These are phyloP conservation scores for Uloborus diversus DNA, from an alignment of 1,140 invertebrate species.

Conservation along the genomic window DNA sequence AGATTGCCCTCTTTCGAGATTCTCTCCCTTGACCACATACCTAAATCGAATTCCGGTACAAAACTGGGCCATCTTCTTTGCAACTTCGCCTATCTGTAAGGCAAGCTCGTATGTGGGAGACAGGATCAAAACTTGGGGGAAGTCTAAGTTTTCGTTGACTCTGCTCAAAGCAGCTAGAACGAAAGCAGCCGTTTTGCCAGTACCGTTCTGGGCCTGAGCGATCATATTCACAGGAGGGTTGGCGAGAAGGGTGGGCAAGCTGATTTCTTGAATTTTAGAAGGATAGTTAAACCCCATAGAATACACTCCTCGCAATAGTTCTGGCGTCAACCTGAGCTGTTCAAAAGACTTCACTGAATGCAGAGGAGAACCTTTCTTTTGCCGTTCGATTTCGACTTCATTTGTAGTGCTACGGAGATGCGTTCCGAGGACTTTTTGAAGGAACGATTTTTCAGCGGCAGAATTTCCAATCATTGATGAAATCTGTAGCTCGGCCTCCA, in stretches of 20 bases:
- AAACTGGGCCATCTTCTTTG: slow-evolving; percentile 85
- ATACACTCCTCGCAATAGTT: slow-evolving; percentile 89
- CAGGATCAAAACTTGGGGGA: slow-evolving; percentile 75
- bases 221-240: slow-evolving; percentile 98
- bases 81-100: slow-evolving; percentile 94
- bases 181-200: slow-evolving; percentile 98
- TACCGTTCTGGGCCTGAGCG: slow-evolving; percentile 97
- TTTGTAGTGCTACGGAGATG: slow-evolving; percentile 84
- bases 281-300: slow-evolving; percentile 97
- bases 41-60: slow-evolving; percentile 89
- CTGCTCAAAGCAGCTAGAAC: slow-evolving; percentile 86
- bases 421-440: slow-evolving; percentile 90
- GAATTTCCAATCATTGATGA: too few relatives aligned
- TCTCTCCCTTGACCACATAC: slow-evolving; percentile 92
- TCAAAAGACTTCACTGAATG: slow-evolving; percentile 95
- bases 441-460: slow-evolving; percentile 80
- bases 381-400: slow-evolving; percentile 87
- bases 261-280: slow-evolving; percentile 97
- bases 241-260: slow-evolving; percentile 90
- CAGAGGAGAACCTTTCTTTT: slow-evolving; percentile 90
- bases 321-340: slow-evolving; percentile 84
- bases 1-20: slow-evolving; percentile 70
- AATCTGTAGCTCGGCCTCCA: too few relatives aligned
- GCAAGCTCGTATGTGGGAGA: slow-evolving; percentile 98
- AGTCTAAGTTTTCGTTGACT: slow-evolving; percentile 79